Evolutionary conservation across 2,797 vertebrate genomes (phyloP).

Genomic region (Urocyon cinereoargenteus): DNA sequence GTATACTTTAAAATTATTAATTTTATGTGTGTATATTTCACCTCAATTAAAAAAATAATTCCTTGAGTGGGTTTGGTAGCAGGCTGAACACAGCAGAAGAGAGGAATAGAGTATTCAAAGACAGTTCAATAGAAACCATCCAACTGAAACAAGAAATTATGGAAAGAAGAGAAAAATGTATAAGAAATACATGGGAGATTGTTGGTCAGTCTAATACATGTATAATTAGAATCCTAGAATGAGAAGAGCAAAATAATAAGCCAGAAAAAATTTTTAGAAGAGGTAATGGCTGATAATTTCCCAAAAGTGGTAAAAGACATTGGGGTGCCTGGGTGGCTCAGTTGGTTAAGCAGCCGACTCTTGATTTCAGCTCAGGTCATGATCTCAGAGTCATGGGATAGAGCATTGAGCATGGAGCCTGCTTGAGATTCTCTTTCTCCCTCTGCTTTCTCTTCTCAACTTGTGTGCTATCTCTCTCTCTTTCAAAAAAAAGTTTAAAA

Average conservation of each 20-base stretch:
- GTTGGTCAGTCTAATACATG: neutral
- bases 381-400: neutral
- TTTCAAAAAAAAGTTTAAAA: neutral
- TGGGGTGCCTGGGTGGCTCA: neutral
- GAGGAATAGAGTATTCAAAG: neutral
- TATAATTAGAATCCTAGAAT: neutral
- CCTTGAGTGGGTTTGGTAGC: neutral
- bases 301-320: neutral
- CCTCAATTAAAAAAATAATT: neutral
- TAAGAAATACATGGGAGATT: neutral
- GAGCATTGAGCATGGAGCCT: neutral
- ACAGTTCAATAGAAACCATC: neutral
- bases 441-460: neutral
- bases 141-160: neutral
- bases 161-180: neutral
- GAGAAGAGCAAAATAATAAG: slow-evolving; percentile 18
- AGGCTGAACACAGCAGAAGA: neutral
- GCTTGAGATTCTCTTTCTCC: neutral
- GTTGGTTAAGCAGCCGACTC: neutral
- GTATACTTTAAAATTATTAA: neutral
- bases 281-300: neutral
- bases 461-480: neutral
- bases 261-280: neutral
- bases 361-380: neutral
- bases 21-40: neutral